phyloP scores from a whole-genome alignment of 2,113 vertebrate genomes.

The Vulpes vulpes region DNA sequence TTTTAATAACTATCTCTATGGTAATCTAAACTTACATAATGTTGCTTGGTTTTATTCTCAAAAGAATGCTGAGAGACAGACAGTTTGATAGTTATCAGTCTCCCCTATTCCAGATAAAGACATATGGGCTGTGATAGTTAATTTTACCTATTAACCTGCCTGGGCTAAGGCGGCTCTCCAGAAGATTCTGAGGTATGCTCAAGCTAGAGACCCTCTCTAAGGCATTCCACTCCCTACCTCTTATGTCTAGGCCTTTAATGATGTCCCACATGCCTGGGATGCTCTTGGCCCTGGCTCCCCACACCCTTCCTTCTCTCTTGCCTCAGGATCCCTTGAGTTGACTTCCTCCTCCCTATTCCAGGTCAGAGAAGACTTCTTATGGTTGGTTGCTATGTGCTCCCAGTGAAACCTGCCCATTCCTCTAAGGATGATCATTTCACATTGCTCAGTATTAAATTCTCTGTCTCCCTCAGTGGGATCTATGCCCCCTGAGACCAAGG shows the following conservation, averaged over 20 bases:
- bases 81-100: not conserved
- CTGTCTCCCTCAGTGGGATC: not conserved
- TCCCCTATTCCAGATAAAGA: not conserved
- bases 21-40: slow-evolving; percentile 8
- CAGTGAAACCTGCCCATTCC: not conserved
- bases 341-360: not conserved
- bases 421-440: not conserved
- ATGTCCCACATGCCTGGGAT: not conserved
- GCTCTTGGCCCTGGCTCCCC: not conserved
- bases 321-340: not conserved
- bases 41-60: not conserved
- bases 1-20: slow-evolving; percentile 24
- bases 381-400: not conserved
- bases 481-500: not conserved
- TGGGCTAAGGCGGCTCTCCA: not conserved
- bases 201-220: not conserved
- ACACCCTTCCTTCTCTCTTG: not conserved
- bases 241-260: not conserved
- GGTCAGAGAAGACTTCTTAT: not conserved
- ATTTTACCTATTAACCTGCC: not conserved
- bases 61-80: not conserved
- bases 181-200: not conserved
- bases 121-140: not conserved
- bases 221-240: not conserved
- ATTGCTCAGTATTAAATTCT: not conserved